These are phyloP conservation scores for Electrona antarctica DNA, from an alignment of 2,113 vertebrate species.

Conservation along the genomic window DNA sequence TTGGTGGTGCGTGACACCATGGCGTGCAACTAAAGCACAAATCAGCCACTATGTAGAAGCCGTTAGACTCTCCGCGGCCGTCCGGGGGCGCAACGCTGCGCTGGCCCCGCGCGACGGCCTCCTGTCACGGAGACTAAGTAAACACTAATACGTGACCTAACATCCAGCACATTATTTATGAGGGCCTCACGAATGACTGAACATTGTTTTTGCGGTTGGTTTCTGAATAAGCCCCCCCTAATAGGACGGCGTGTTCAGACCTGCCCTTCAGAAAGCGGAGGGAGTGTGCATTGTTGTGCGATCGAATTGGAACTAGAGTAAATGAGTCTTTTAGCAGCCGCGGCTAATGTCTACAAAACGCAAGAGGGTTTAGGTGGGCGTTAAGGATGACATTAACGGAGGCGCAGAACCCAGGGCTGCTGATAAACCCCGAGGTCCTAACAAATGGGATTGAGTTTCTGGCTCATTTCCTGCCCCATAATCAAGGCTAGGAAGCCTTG, in stretches of 20 bases:
- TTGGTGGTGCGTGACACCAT: too few species aligned
- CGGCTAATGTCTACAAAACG: constrained; percentile 74
- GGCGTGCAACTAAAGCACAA: too few species aligned
- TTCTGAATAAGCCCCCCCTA: constrained; percentile 54
- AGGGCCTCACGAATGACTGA: constrained; percentile 65
- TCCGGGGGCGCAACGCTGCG: too few species aligned
- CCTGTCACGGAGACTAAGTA: constrained; percentile 57
- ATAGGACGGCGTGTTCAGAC: constrained; percentile 72
- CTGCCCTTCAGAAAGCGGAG: constrained; percentile 72
- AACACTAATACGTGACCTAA: constrained; percentile 68
- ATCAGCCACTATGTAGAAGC: too few species aligned
- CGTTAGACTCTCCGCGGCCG: too few species aligned
- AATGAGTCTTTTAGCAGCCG: constrained; percentile 76
- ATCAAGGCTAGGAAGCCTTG: constrained; percentile 79
- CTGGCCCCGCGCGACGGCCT: not conserved
- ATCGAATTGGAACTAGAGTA: constrained; percentile 62
- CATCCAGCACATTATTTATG: constrained; percentile 59
- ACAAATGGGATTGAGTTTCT: constrained; percentile 76
- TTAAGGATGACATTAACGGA: constrained; percentile 73
- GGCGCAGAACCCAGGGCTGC: constrained; percentile 80
- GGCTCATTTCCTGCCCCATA: constrained; percentile 79
- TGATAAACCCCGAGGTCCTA: constrained; percentile 77
- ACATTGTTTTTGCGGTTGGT: constrained; percentile 57
- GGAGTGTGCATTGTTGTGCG: constrained; percentile 42
- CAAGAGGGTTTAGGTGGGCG: constrained; percentile 74